phyloP scores from a whole-genome alignment of 2,888 invertebrate species.

The Trilocha varians region DNA sequence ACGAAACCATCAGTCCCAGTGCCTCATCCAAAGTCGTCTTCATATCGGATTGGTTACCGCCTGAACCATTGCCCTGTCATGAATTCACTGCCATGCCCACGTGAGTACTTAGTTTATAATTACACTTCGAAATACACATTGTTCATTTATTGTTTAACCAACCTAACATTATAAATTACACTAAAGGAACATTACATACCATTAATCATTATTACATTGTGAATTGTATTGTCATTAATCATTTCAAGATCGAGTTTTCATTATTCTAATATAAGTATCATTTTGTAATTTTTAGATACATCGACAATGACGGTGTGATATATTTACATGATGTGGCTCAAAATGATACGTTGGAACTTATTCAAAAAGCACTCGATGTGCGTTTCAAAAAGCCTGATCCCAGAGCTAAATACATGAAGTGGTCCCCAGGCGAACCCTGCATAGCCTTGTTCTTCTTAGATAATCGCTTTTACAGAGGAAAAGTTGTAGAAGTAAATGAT shows the following conservation, averaged over 20 bases:
- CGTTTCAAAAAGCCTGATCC: conserved; percentile 57
- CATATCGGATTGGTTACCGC: conserved; percentile 74
- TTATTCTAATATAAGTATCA: neutral
- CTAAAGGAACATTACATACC: too few relatives aligned
- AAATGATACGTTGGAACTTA: conserved; percentile 54
- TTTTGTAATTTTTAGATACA: conserved; percentile 31
- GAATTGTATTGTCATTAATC: conserved; percentile 1
- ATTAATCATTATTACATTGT: too few relatives aligned
- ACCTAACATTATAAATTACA: too few relatives aligned
- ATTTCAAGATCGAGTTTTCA: neutral
- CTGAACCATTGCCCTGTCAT: conserved; percentile 57
- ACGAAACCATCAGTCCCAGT: conserved; percentile 11
- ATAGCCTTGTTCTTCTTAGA: conserved; percentile 78
- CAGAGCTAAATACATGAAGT: conserved; percentile 62
- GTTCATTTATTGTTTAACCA: too few relatives aligned
- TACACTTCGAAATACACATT: too few relatives aligned
- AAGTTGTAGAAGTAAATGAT: conserved; percentile 58
- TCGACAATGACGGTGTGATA: conserved; percentile 61
- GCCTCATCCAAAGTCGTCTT: conserved; percentile 34
- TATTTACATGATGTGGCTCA: conserved; percentile 46
- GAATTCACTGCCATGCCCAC: conserved; percentile 76
- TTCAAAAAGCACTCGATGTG: conserved; percentile 62
- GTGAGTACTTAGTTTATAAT: conserved; percentile 68
- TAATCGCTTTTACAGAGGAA: conserved; percentile 80
- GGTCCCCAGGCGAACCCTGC: conserved; percentile 78